phyloP scores from a whole-genome alignment of 2,113 vertebrate genomes.

The Lutjanus erythropterus region DNA sequence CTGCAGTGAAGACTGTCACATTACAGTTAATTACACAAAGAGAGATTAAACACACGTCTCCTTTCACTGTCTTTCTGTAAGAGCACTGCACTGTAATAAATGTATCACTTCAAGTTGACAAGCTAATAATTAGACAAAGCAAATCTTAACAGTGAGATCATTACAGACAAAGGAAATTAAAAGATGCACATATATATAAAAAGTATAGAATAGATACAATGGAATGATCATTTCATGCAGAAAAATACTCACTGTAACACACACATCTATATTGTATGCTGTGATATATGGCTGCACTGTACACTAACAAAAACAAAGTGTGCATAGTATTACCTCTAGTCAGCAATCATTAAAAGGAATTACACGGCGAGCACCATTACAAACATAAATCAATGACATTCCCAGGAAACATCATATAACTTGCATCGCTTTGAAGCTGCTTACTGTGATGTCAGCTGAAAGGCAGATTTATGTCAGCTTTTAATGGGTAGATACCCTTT shows the following conservation, averaged over 20 bases:
- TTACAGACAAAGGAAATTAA: neutral
- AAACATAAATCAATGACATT: conserved; percentile 22
- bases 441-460: conserved; percentile 15
- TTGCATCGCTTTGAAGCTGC: conserved; percentile 3
- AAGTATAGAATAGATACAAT: neutral
- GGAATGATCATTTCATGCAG: neutral
- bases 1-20: neutral
- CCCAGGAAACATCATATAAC: neutral
- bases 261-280: too few relatives aligned
- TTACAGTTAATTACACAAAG: neutral
- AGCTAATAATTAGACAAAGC: neutral
- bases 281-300: neutral
- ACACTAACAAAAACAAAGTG: neutral
- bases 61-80: too few relatives aligned
- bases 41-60: neutral
- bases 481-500: neutral
- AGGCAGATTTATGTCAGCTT: conserved; percentile 26
- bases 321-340: neutral
- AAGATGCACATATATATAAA: neutral
- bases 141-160: neutral
- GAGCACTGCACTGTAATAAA: neutral
- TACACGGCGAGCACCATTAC: neutral
- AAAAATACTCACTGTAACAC: too few relatives aligned
- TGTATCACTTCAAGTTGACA: neutral
- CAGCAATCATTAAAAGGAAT: conserved; percentile 6